Evolutionary conservation across 30 jellyfish, hydroid and myxozoan species (phyloP).

Genomic region (Aurelia aurita): DNA sequence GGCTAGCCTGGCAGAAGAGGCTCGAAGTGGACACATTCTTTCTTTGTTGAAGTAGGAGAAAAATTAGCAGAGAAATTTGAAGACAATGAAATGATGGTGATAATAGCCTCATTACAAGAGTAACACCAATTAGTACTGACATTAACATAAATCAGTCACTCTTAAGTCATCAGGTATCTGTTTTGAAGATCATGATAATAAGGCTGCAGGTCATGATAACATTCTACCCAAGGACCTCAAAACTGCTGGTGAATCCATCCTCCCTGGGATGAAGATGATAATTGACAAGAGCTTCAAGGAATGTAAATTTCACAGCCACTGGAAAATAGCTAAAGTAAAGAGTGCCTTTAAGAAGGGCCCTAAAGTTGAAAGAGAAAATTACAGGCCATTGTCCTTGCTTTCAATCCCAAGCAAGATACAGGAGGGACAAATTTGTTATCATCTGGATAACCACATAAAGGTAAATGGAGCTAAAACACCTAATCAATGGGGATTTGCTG

Average conservation of each 20-base stretch:
- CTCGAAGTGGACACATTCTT: no score
- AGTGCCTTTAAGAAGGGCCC: neutral
- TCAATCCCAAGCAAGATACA: constrained; percentile 1
- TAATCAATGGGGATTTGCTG: constrained; percentile 2
- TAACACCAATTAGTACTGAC: no score
- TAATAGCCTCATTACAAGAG: no score
- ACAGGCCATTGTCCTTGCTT: neutral
- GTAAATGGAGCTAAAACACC: neutral
- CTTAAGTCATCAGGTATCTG: no score
- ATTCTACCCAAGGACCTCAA: constrained; percentile 8
- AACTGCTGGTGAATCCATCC: neutral
- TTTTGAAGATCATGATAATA: no score
- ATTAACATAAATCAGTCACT: no score
- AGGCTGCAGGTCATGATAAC: constrained; percentile 9
- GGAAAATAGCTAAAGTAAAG: neutral
- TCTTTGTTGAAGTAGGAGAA: no score
- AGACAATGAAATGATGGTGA: no score
- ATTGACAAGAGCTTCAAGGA: constrained; percentile 8
- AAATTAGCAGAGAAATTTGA: no score
- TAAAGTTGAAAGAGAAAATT: neutral
- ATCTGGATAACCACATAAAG: neutral
- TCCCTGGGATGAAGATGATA: constrained; percentile 6
- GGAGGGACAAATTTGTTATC: neutral
- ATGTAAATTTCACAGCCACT: neutral
- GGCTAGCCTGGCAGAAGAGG: no score